Base-by-base conservation (phyloP, 2,113 vertebrate species). In the Cryptoleucopteryx plumbea region DNA sequence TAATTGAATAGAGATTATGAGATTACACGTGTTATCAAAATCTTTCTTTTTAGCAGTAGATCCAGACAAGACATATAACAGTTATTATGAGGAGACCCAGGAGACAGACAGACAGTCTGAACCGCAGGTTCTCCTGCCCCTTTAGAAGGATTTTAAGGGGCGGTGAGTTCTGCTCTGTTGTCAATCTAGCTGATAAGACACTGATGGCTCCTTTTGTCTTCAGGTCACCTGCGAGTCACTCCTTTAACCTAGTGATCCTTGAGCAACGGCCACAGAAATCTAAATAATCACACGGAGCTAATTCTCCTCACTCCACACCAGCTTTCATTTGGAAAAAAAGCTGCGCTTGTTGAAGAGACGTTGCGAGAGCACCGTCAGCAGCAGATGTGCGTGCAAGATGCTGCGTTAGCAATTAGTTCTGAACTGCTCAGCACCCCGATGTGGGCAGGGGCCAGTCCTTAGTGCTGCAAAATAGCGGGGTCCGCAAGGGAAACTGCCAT, bases 381-480 rank as follows among this genome's bases (percentile, higher is more conserved):
- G 56, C 8, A 1, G 52, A 9, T 1, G 6, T 0, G 10, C 1
- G 1, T 1, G 18, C 23, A 15, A 38, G 48, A 13, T 8, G n/a
- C 29, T 3, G 20, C 1, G 9, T 36, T 9, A 25, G 43, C 25
- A 38, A 12, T 27, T 9, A 16, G 23, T 17, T 27, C 53, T 8
- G 47, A 62, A 11, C 16, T 1, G 22, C 42, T 42, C 31, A 9
- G 47, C 9, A 10, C 25, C 29, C 34, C 2, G 2, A 4, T 15
- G 16, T 7, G 36, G 20, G 62, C 68, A 20, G 25, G 11, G 29
- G 26, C 42, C 23, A 5, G 21, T 10, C 55, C 56, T 21, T 1
- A 26, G 48, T 4, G 6, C 45, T 21, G 34, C 9, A 5, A 21
- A 43, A 31, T 10, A 32, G 34, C 2, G 8, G 6, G 4, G 5